Percentiles rank a stretch among this genome's conserved stretches.
Evolutionary conservation across 2,888 invertebrate genomes (phyloP).

Genomic region (Ommatoiulus sabulosus): DNA sequence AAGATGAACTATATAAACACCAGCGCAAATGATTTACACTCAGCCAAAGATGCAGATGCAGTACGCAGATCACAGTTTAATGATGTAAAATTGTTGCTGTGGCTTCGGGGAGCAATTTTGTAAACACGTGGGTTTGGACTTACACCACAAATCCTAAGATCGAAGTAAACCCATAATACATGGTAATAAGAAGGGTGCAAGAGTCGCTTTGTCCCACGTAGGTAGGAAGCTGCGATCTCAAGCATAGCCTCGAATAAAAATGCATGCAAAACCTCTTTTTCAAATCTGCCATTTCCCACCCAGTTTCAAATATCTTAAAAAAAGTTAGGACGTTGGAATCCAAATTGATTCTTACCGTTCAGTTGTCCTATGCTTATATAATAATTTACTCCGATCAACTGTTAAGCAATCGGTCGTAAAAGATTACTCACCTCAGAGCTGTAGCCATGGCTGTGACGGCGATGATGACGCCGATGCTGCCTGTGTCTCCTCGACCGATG

Average conservation of each 20-base stretch:
- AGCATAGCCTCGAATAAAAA: constrained; percentile 24
- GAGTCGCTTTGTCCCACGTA: background rate
- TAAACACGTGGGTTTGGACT: background rate
- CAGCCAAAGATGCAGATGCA: background rate
- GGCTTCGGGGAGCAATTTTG: constrained; percentile 40
- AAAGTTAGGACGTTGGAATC: constrained; percentile 6
- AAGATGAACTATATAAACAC: too few species aligned
- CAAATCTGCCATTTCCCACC: background rate
- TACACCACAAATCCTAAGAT: background rate
- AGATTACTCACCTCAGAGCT: constrained; percentile 51
- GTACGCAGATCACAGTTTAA: background rate
- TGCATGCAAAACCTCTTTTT: constrained; percentile 2
- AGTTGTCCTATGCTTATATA: constrained; percentile 3
- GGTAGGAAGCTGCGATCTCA: constrained; percentile 17
- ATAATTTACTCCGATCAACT: constrained; percentile 36
- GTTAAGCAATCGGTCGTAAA: constrained; percentile 42
- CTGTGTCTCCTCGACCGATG: constrained; percentile 52
- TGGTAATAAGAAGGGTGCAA: background rate
- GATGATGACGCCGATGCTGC: constrained; percentile 52
- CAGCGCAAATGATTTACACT: background rate
- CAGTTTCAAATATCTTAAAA: background rate
- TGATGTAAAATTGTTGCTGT: background rate
- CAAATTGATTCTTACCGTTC: constrained; percentile 51
- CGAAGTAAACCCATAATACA: constrained; percentile 8
- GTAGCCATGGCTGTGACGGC: constrained; percentile 50